Base-by-base conservation (phyloP, 2,888 invertebrate genomes). In the Patella pellucida region DNA sequence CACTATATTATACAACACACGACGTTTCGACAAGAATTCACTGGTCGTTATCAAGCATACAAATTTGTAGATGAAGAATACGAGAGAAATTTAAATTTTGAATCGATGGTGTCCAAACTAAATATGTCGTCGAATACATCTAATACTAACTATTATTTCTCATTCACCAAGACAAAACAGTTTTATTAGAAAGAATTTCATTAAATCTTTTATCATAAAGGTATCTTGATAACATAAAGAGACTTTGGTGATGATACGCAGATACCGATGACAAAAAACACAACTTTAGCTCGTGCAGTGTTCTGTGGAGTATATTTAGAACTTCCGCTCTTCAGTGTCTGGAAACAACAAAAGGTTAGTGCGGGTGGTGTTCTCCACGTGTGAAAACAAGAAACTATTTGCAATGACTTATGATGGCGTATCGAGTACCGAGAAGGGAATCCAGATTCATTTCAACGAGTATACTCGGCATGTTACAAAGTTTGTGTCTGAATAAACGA, bases 301-400 rank as follows among this genome's bases (percentile, higher is more conserved):
- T 62, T 62, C 23, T 62, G 23, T 23, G 11, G 11, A 23, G 62
- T 62, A 62, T 62, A 16, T 62, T 62, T 62, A 62, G 62, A 19
- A 62, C 62, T 62, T 62, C 62, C 62, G 62, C 62, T 62, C 62
- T 62, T 23, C 62, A 12, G 62, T 62, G 62, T 62, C 62, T 62
- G 62, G 62, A 62, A 62, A 62, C 62, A 62, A 62, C 62, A 23
- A 62, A 62, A 62, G 62, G 62, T 62, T 62, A 23, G 23, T 23
- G 19, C 62, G 19, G 62, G 62, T 62, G 62, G 62, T 62, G 62
- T 62, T 62, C 23, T 62, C 62, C 62, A 62, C 62, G 62, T 62
- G 62, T 62, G 62, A 62, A 62, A 62, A 62, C 62, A 62, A 23
- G 19, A 62, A 23, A 23, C 62, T 62, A 62, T 62, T 62, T 62